Evolutionary conservation across 2,797 vertebrate genomes (phyloP).

Genomic region (Ptychobarbus kaznakovi): DNA sequence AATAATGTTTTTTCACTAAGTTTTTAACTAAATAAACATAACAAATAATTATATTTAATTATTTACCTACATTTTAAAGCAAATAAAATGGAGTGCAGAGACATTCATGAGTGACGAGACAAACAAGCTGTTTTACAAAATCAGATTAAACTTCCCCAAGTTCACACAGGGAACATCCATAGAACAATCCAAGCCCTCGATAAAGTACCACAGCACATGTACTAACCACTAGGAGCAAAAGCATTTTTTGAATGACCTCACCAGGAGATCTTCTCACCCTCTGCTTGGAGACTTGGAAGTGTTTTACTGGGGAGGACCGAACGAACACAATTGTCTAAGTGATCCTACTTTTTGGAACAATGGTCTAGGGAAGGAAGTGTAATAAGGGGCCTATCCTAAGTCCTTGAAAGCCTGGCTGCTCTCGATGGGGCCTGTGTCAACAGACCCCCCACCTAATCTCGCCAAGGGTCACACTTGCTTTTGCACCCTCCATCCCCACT

Average conservation of each 20-base stretch:
- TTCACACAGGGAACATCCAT: neutral
- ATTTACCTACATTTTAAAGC: too few relatives aligned
- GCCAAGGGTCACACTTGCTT: slow-evolving; percentile 47
- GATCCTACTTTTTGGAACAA: slow-evolving; percentile 64
- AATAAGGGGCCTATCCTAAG: slow-evolving; percentile 60
- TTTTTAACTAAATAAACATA: too few relatives aligned
- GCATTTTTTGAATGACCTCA: slow-evolving; percentile 26
- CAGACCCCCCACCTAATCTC: slow-evolving; percentile 57
- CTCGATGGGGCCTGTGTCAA: slow-evolving; percentile 62
- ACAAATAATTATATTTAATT: too few relatives aligned
- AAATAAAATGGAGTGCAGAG: too few relatives aligned
- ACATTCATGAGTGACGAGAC: neutral
- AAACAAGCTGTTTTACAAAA: neutral
- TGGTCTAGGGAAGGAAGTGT: slow-evolving; percentile 67
- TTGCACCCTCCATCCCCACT: slow-evolving; percentile 35
- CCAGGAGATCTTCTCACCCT: slow-evolving; percentile 13
- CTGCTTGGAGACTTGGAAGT: slow-evolving; percentile 37
- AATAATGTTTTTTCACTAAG: neutral
- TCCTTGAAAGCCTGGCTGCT: slow-evolving; percentile 58
- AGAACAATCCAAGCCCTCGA: neutral
- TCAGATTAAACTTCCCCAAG: neutral
- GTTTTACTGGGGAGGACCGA: slow-evolving; percentile 29
- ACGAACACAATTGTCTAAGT: slow-evolving; percentile 50
- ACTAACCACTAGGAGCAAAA: neutral
- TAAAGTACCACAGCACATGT: neutral